phyloP scores from a whole-genome alignment of 2,113 vertebrate species.

The Abramis brama region DNA sequence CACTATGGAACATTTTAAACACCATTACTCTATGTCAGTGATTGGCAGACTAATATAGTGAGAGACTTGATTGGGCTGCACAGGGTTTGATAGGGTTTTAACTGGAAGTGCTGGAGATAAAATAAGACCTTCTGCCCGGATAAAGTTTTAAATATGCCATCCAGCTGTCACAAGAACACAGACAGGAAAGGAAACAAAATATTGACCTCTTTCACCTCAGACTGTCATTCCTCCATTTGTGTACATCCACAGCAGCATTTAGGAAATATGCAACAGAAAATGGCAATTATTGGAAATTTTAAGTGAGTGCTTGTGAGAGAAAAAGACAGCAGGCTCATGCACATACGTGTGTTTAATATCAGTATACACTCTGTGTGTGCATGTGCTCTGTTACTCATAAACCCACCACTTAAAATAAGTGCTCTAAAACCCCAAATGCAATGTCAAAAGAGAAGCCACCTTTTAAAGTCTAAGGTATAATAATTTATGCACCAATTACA shows the following conservation, averaged over 20 bases:
- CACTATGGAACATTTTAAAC: slow-evolving; percentile 9
- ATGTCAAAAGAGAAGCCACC: slow-evolving; percentile 51
- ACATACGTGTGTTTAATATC: slow-evolving; percentile 20
- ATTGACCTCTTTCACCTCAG: slow-evolving; percentile 24
- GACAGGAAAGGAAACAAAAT: neutral
- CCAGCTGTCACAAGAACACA: neutral
- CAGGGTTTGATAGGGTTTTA: slow-evolving; percentile 39
- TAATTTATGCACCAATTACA: slow-evolving; percentile 51
- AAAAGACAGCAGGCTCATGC: neutral
- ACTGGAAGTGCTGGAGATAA: slow-evolving; percentile 42
- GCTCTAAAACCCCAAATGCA: slow-evolving; percentile 49
- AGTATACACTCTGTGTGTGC: slow-evolving; percentile 39
- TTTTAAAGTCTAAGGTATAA: slow-evolving; percentile 49
- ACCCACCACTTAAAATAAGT: slow-evolving; percentile 60
- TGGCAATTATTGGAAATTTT: neutral
- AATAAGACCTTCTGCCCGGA: slow-evolving; percentile 16
- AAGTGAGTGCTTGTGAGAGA: neutral
- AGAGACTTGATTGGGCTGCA: slow-evolving; percentile 10
- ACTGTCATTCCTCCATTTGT: slow-evolving; percentile 2
- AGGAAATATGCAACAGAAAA: slow-evolving; percentile 12
- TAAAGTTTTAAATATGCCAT: slow-evolving; percentile 33
- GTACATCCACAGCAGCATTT: neutral
- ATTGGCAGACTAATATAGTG: slow-evolving; percentile 11
- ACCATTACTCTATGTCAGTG: neutral
- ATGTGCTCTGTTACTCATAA: slow-evolving; percentile 51